phyloP scores from a whole-genome alignment of 1,140 invertebrate species.

The Colletes gigas region DNA sequence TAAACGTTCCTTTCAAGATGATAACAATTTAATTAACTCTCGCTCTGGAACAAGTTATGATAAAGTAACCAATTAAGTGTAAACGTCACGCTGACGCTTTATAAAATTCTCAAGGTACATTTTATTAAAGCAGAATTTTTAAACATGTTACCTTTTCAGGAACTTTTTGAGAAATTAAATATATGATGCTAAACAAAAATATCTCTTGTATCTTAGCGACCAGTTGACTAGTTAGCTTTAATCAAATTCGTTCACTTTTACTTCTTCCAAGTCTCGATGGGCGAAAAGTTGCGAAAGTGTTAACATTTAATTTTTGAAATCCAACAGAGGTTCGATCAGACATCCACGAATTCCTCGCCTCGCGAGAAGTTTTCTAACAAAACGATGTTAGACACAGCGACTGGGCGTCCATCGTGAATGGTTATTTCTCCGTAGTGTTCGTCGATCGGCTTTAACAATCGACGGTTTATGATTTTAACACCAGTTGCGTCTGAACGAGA shows the following conservation, averaged over 20 bases:
- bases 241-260: slow-evolving; percentile 22
- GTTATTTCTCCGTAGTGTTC: neutral
- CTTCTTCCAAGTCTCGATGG: neutral
- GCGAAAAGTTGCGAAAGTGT: neutral
- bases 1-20: neutral
- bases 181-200: no score
- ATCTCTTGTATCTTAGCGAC: no score
- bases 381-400: neutral
- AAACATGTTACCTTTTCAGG: neutral
- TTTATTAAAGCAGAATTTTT: neutral
- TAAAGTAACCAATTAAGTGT: neutral
- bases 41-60: neutral
- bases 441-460: neutral
- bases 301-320: neutral
- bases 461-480: slow-evolving; percentile 41
- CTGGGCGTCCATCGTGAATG: slow-evolving; percentile 21
- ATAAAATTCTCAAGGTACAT: neutral
- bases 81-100: neutral
- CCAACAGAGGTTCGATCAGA: neutral
- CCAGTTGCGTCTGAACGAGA: slow-evolving; percentile 47
- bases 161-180: no score
- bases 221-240: no score
- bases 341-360: neutral
- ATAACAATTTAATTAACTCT: neutral
- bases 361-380: neutral